Base-by-base conservation (phyloP, 2,797 vertebrate species). In the Parauchenoglanis punctatus region DNA sequence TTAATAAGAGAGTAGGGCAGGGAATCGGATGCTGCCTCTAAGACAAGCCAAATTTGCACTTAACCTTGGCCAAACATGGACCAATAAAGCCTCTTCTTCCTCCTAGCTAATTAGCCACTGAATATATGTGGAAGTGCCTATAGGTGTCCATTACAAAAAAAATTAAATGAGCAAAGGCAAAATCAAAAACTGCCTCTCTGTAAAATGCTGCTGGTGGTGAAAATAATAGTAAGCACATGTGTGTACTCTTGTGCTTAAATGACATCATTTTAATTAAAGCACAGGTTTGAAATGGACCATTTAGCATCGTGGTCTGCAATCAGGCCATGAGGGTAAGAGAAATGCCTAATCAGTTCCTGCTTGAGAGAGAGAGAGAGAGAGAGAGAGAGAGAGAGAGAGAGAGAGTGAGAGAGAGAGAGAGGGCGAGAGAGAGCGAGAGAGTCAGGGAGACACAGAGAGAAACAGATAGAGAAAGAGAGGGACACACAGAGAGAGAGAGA, bases 41-140 rank as follows among this genome's bases (percentile, higher is more conserved):
- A 61, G 80, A 87, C 73, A 23, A 68, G 84, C 83, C 59, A 84
- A 76, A 77, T 80, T n/a, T 68, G 58, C 73, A 25, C 58, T 88
- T 61, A 56, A 85, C 52, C 78, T 59, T 54, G 5, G 65, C 65
- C 65, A 35, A 31, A 31, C 70, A 11, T 44, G 10, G 8, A 46
- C 59, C 87, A 77, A 35, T 10, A 75, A 40, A 89, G 56, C 67
- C 80, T 56, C 70, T 75, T 82, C 70, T 70, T 72, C 17, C 65
- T 88, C 85, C 77, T 15, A 63, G 25, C 67, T 87, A 86, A 86
- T 56, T 80, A 46, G 31, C 84, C 63, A 59, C 77, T 18, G 65
- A 40, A 11, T 86, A 52, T 89, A 89, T 85, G 59, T 91, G 91
- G 92, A 92, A 89, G 84, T 87, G 88, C 54, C 92, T 93, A 91